A percentile compares a stretch with the other conserved stretches of the same genome.
Evolutionary conservation across 2,888 invertebrate species (phyloP).

Genomic region (Taenaris catops): DNA sequence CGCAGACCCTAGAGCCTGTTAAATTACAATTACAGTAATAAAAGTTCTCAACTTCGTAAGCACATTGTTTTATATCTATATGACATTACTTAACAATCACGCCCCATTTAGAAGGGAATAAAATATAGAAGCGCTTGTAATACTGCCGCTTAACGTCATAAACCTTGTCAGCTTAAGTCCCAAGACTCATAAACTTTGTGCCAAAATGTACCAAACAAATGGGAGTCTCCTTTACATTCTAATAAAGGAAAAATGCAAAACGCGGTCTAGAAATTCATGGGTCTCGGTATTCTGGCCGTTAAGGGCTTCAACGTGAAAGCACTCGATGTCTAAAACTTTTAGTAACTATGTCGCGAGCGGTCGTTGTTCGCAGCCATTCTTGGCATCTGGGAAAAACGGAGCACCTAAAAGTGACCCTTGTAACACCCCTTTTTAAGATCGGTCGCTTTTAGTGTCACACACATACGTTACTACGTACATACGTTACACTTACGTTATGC

Average conservation of each 20-base stretch:
- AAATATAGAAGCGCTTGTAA: conserved; percentile 42
- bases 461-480: conserved; percentile 30
- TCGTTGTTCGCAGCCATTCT: conserved; percentile 54
- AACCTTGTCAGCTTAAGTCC: conserved; percentile 61
- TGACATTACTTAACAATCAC: conserved; percentile 37
- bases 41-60: not conserved
- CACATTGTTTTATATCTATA: not conserved
- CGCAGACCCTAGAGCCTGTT: no score
- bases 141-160: conserved; percentile 50
- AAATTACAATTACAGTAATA: no score
- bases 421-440: conserved; percentile 49
- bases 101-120: conserved; percentile 32
- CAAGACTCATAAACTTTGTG: conserved; percentile 40
- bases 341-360: conserved; percentile 62
- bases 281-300: conserved; percentile 37
- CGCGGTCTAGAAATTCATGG: conserved; percentile 20
- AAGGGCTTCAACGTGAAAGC: conserved; percentile 58
- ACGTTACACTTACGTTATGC: conserved; percentile 9
- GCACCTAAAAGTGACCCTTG: conserved; percentile 63
- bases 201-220: conserved; percentile 31
- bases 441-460: conserved; percentile 61
- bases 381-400: conserved; percentile 47
- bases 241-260: conserved; percentile 23
- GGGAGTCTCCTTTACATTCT: conserved; percentile 28
- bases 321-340: conserved; percentile 71